A percentile compares a stretch with the other conserved stretches of the same genome.
Conservation (phyloP, 2,888 invertebrate genomes). For the Ochlodes sylvanus region DNA sequence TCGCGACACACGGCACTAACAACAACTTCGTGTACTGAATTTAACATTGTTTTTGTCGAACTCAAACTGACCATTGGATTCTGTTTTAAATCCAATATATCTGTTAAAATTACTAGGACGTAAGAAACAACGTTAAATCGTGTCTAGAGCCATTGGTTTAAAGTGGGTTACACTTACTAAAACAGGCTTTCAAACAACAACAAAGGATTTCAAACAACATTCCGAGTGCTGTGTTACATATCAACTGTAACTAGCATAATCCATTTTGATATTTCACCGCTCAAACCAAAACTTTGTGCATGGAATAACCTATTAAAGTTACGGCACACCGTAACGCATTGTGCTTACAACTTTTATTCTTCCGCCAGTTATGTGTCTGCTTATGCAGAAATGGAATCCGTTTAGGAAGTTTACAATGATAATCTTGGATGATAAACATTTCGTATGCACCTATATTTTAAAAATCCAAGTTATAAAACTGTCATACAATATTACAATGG, state of each 20-base stretch:
- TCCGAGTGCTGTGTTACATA: conserved; percentile 14
- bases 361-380: neutral
- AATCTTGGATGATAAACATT: too few relatives aligned
- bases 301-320: conserved; percentile 20
- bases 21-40: too few relatives aligned
- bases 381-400: conserved; percentile 2
- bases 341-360: conserved; percentile 19
- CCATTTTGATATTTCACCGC: conserved; percentile 31
- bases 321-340: conserved; percentile 1
- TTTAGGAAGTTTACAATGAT: neutral
- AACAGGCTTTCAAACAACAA: too few relatives aligned
- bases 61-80: neutral
- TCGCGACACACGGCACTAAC: too few relatives aligned
- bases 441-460: too few relatives aligned
- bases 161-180: too few relatives aligned
- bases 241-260: conserved; percentile 19
- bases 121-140: too few relatives aligned
- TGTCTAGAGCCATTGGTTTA: too few relatives aligned
- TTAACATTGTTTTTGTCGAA: neutral
- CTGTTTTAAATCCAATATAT: too few relatives aligned
- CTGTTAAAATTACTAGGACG: too few relatives aligned
- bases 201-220: conserved; percentile 12
- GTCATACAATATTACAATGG: too few relatives aligned
- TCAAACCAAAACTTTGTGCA: conserved; percentile 16
- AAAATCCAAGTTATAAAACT: too few relatives aligned